A percentile compares a stretch with the other conserved stretches of the same genome.
These are phyloP conservation scores for Alentia gelatinosa DNA, from an alignment of 2,888 invertebrate genomes.

Conservation along the genomic window DNA sequence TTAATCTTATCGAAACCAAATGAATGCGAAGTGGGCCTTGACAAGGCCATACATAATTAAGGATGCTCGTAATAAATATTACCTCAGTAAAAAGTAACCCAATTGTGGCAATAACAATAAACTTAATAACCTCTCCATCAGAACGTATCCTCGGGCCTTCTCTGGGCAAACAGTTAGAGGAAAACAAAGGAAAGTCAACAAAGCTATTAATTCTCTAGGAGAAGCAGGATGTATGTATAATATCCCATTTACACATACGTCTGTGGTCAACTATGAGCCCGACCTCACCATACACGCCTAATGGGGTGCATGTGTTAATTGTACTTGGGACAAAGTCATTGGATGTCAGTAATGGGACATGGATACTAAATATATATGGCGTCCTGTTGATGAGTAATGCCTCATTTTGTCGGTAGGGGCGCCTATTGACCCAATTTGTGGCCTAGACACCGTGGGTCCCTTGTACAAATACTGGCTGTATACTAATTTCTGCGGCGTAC, in stretches of 20 bases:
- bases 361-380: neutral
- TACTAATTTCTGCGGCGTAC: neutral
- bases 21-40: too few species aligned
- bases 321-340: constrained; percentile 25
- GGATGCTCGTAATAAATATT: neutral
- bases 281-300: neutral
- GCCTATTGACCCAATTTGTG: constrained; percentile 33
- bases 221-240: constrained; percentile 3
- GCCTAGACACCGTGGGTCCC: neutral
- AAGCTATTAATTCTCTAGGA: neutral
- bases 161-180: neutral
- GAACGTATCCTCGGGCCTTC: neutral
- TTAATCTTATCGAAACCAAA: too few species aligned
- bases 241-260: neutral
- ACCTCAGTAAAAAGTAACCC: neutral
- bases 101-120: constrained; percentile 33
- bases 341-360: neutral
- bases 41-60: neutral
- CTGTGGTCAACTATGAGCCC: neutral
- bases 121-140: neutral
- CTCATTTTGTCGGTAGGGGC: neutral
- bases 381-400: constrained; percentile 16
- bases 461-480: constrained; percentile 6
- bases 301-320: constrained; percentile 25
- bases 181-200: constrained; percentile 26